Percentiles rank a stretch among this genome's conserved stretches.
Evolutionary conservation across 2,888 invertebrate genomes (phyloP).

Genomic region (Drosophila rubida): DNA sequence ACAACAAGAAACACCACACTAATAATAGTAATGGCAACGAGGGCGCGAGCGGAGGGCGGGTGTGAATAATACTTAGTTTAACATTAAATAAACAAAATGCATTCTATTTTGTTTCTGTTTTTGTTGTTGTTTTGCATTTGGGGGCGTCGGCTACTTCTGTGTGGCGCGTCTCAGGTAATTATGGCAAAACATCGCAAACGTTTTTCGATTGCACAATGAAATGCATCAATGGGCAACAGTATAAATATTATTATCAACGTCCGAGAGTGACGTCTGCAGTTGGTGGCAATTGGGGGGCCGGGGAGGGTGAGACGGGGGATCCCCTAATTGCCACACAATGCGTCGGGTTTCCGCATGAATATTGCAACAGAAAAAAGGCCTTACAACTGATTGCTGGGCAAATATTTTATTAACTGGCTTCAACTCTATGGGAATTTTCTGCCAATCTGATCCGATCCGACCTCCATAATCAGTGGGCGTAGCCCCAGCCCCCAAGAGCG

Average conservation of each 20-base stretch:
- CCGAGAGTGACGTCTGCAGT: background rate
- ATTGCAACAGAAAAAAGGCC: background rate
- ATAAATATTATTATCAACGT: background rate
- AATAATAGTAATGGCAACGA: constrained; percentile 9
- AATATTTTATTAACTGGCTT: constrained; percentile 9
- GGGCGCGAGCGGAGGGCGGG: background rate
- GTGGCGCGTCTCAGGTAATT: constrained; percentile 33
- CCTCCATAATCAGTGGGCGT: constrained; percentile 40
- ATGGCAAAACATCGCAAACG: constrained; percentile 41
- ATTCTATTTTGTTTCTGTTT: background rate
- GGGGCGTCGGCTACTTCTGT: background rate
- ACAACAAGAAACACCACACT: constrained; percentile 5
- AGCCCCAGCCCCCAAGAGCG: constrained; percentile 24
- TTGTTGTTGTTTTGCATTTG: constrained; percentile 6
- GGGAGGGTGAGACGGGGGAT: too few relatives aligned
- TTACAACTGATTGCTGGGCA: too few relatives aligned
- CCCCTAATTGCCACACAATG: constrained; percentile 17
- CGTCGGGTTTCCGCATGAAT: constrained; percentile 26
- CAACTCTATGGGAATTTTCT: constrained; percentile 37
- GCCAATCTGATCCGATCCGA: constrained; percentile 7
- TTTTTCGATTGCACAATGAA: constrained; percentile 37
- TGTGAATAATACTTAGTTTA: constrained; percentile 9
- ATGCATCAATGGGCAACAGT: constrained; percentile 28
- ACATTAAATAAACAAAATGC: constrained; percentile 38
- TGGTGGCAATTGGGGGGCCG: background rate